phyloP scores from a whole-genome alignment of 2,888 invertebrate species.

The Linnaemya vulpina region DNA sequence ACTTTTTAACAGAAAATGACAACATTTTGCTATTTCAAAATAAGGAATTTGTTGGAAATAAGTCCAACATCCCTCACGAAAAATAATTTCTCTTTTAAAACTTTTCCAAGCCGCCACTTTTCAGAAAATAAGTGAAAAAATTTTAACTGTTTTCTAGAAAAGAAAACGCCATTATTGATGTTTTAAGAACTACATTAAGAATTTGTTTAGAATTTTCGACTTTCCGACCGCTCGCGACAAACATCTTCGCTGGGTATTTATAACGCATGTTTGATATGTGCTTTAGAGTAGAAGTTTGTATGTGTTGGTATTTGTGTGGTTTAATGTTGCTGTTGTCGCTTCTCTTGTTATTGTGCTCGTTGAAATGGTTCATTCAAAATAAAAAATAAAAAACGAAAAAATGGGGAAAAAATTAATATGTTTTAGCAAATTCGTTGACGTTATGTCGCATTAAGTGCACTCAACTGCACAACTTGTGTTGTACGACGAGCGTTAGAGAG shows the following conservation, averaged over 20 bases:
- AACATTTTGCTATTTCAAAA: no score
- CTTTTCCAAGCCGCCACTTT: no score
- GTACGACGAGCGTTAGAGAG: conserved; percentile 5
- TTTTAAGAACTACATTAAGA: no score
- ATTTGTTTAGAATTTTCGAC: no score
- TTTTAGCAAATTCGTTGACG: conserved; percentile 63
- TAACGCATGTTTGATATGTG: conserved; percentile 41
- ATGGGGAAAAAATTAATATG: conserved; percentile 1
- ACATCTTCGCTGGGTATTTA: background rate
- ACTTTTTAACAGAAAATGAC: no score
- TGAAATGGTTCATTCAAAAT: conserved; percentile 29
- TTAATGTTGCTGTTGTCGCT: conserved; percentile 44
- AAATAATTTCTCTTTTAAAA: no score
- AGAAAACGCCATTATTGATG: no score
- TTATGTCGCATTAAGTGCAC: conserved; percentile 67
- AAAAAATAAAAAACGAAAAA: background rate
- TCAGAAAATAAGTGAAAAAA: no score
- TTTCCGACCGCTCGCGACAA: no score
- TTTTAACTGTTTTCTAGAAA: no score
- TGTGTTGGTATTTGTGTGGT: conserved; percentile 6
- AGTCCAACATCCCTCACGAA: no score
- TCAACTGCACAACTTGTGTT: conserved; percentile 65
- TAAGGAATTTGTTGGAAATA: no score
- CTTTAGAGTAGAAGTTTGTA: conserved; percentile 16
- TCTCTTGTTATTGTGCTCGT: conserved; percentile 56